These are phyloP conservation scores for Centroberyx gerrardi DNA, from an alignment of 2,797 vertebrate species.

Conservation along the genomic window DNA sequence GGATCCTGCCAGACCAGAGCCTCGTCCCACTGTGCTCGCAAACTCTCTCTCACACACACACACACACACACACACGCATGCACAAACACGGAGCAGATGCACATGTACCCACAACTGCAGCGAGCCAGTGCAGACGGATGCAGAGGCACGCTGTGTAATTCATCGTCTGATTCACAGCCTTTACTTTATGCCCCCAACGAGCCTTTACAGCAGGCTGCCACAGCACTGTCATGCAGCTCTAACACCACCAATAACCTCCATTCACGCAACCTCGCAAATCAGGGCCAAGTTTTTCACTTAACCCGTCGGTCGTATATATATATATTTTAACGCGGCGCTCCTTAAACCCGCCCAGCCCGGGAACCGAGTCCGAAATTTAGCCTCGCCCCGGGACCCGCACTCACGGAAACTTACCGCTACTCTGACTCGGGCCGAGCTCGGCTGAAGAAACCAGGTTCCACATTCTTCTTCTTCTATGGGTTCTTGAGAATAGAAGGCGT, in stretches of 20 bases:
- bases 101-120: constrained; percentile 9
- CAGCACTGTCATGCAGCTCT: neutral
- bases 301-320: neutral
- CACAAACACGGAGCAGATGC: too few species aligned
- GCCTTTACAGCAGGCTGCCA: neutral
- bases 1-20: neutral
- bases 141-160: neutral
- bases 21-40: constrained; percentile 32
- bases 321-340: neutral
- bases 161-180: constrained; percentile 1
- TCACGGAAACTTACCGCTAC: neutral
- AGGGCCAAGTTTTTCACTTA: neutral
- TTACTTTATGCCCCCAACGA: constrained; percentile 11
- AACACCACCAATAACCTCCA: neutral
- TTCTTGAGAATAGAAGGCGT: neutral
- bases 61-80: constrained; percentile 2
- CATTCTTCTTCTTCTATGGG: neutral
- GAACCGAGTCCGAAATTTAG: neutral
- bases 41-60: neutral
- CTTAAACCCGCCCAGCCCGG: neutral
- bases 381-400: neutral
- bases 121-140: neutral
- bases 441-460: neutral
- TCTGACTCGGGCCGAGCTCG: neutral
- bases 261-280: constrained; percentile 14